A percentile compares a stretch with the other conserved stretches of the same genome.
Evolutionary conservation across 2,888 invertebrate species (phyloP).

Genomic region (Stenodera caucasica): DNA sequence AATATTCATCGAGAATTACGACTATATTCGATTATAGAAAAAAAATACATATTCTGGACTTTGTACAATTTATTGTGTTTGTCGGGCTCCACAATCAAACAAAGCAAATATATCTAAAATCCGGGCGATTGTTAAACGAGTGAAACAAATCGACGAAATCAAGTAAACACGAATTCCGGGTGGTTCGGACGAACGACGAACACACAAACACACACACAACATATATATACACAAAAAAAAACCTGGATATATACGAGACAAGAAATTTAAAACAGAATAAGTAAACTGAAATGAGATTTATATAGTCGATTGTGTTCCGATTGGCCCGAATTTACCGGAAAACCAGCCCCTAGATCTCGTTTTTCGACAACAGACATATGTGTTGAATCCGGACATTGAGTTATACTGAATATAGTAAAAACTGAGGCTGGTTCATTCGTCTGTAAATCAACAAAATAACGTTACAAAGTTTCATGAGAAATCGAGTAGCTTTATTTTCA

Average conservation of each 20-base stretch:
- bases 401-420: too few relatives aligned
- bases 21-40: neutral
- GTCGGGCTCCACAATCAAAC: conserved; percentile 12
- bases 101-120: conserved; percentile 12
- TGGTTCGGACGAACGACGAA: conserved; percentile 24
- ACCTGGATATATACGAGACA: conserved; percentile 31
- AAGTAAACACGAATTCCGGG: conserved; percentile 33
- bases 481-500: neutral
- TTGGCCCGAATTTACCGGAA: conserved; percentile 36
- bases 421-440: neutral
- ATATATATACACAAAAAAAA: neutral
- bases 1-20: neutral
- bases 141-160: conserved; percentile 38
- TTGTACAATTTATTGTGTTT: neutral
- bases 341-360: neutral
- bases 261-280: conserved; percentile 45
- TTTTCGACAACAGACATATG: conserved; percentile 36
- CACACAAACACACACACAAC: neutral
- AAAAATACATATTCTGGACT: neutral
- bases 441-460: neutral
- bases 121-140: conserved; percentile 23
- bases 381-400: conserved; percentile 30
- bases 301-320: conserved; percentile 46
- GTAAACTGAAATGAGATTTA: conserved; percentile 46
- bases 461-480: neutral